A percentile compares a stretch with the other conserved stretches of the same genome.
Evolutionary conservation across 2,888 invertebrate species (phyloP).

Genomic region (Arctia plantaginis): DNA sequence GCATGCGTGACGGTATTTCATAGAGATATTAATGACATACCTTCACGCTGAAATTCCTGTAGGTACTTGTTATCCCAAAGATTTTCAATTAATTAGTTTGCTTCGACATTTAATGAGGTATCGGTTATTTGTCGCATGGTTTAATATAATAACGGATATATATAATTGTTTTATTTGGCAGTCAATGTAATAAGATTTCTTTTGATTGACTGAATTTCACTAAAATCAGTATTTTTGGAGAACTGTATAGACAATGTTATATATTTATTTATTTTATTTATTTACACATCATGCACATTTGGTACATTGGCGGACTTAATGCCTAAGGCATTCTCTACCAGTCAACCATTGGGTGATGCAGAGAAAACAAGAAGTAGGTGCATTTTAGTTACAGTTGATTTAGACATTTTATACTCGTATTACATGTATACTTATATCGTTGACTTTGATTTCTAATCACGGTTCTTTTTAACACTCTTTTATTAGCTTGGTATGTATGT

Average conservation of each 20-base stretch:
- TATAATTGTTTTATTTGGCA: not conserved
- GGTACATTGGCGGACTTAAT: too few species aligned
- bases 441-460: too few species aligned
- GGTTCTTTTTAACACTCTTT: too few species aligned
- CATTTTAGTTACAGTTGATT: too few species aligned
- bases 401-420: too few species aligned
- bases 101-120: slow-evolving; percentile 1
- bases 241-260: not conserved
- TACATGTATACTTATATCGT: too few species aligned
- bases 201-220: not conserved
- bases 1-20: slow-evolving; percentile 31
- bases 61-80: slow-evolving; percentile 29
- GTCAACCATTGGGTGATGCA: too few species aligned
- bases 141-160: not conserved
- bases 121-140: not conserved
- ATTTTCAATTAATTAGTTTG: slow-evolving; percentile 39
- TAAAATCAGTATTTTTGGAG: not conserved
- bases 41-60: slow-evolving; percentile 23
- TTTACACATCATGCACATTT: too few species aligned
- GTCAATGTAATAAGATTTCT: not conserved
- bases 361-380: too few species aligned
- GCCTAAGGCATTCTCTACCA: too few species aligned
- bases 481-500: too few species aligned
- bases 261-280: too few species aligned
- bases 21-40: slow-evolving; percentile 36